Evolutionary conservation across 2,797 vertebrate species (phyloP), one percentile per base, ranked within the genome.

Genomic region (Hozukius guyotensis): DNA sequence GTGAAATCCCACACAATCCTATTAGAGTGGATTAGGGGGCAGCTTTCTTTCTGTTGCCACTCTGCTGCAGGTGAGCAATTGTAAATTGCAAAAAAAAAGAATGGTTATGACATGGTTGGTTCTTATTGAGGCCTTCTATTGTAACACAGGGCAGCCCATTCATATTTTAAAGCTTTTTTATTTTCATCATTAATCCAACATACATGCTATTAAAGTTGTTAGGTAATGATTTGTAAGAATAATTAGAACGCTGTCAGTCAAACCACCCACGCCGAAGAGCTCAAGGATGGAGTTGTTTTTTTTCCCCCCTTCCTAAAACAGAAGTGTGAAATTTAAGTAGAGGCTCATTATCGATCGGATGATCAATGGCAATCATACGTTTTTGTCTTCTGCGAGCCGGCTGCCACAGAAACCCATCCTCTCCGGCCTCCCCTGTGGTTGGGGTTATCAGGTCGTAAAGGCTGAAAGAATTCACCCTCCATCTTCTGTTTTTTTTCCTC

Each of bases 1-100:
- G 93, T 93, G 93, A 95, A 96, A 95, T 95, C 94, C 94, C 91
- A 94, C 95, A 91, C 95, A 96, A 96, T 96, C 96, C 95, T 96
- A 95, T 96, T 96, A 96, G 90, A 87, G 83, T 91, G 95, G 95
- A 96, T 95, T 96, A 96, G 90, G 90, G 86, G 87, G 84, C 75
- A 77, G 85, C 90, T 91, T 92, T 90, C 90, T 94, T 92, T 93
- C 76, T 90, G 85, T 89, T 86, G 88, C 87, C 86, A 87, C 90
- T 93, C 88, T 80, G 92, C 93, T 94, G 92, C 94, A 96, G 95
- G 94, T 94, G 92, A 90, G 88, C 83, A 90, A 93, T 90, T 95
- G 93, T 92, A 91, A 89, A 94, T 83, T 83, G 72, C 67, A 87
- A 80, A 82, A 86, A 86, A 2, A 80, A 80, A 81, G 83, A 88